Base-by-base conservation (phyloP, 2,888 invertebrate genomes). In the Xestia ashworthii region DNA sequence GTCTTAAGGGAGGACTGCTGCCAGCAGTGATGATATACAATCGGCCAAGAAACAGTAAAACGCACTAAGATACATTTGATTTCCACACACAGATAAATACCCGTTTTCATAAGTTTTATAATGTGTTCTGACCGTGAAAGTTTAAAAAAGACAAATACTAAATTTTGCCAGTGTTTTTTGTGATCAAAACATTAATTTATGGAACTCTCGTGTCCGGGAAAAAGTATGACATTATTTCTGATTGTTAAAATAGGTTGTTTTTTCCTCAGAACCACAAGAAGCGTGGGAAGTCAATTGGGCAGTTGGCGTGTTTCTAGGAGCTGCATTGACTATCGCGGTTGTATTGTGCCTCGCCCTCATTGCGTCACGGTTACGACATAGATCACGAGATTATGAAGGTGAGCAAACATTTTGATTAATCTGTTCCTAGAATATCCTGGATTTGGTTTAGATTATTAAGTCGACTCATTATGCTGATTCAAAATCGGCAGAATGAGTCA, bases 231-330 rank as follows among this genome's bases (percentile, higher is more conserved):
- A 41, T 11, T 14, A 19, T 68, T 22, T 64, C 22, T 41, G 44
- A 44, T 8, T 65, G n/a, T 48, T 65, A 16, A 79, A 5, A 11
- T 1, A 22, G 0, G 1, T 16, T 1, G 0, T 46, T 65, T 0
- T 58, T 68, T 41, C 60, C 55, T 70, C 91, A 96, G 96, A 96
- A 88, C 94, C 96, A 5, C 96, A 94, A 91, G 96, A 94, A 84
- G 93, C 95, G 0, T 96, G 96, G 96, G 96, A 96, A 80, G 93
- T 95, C 25, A 96, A 95, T 82, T 96, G 96, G 96, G 95, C 96
- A 62, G 91, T 97, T 12, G 98, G 98, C 2, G 97, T 98, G 65
- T 96, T 98, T 76, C 97, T 98, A 71, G 98, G 98, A 8, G 97
- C 98, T 46, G 97, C 98, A 16, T 96, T 98, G 32, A 98, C 98